phyloP scores from a whole-genome alignment of 2,797 vertebrate genomes.

The Leucoraja ocellata region DNA sequence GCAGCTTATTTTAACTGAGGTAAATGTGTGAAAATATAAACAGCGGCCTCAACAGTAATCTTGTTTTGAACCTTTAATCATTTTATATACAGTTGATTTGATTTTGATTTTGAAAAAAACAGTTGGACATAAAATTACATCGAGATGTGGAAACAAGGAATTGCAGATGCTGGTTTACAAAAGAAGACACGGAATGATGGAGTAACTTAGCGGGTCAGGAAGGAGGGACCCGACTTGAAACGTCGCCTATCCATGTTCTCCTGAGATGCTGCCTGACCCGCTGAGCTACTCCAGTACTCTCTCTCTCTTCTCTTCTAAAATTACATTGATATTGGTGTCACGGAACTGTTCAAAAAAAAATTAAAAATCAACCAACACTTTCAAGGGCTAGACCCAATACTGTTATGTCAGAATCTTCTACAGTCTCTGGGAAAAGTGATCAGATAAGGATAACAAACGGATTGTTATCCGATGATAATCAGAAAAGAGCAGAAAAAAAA shows the following conservation, averaged over 20 bases:
- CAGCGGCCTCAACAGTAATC: neutral
- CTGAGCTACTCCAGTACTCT: no score
- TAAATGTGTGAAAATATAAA: neutral
- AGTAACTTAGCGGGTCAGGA: no score
- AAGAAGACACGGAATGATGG: neutral
- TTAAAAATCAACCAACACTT: neutral
- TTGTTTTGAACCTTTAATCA: neutral
- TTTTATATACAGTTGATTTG: neutral
- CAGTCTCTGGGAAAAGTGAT: neutral
- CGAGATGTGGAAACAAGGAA: no score
- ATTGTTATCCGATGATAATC: neutral
- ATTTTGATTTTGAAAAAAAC: neutral
- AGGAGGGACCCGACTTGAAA: no score
- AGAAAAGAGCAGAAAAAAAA: no score
- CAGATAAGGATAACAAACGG: neutral
- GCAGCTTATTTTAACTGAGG: neutral
- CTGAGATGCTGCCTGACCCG: no score
- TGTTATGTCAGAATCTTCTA: neutral
- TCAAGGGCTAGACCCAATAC: neutral
- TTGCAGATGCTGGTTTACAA: neutral
- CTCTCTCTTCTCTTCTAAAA: no score
- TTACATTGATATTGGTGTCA: neutral
- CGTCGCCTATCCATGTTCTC: no score
- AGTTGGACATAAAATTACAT: no score
- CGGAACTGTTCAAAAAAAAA: neutral